Conservation (phyloP, 2,797 vertebrate species). For the Hippoglossus hippoglossus region DNA sequence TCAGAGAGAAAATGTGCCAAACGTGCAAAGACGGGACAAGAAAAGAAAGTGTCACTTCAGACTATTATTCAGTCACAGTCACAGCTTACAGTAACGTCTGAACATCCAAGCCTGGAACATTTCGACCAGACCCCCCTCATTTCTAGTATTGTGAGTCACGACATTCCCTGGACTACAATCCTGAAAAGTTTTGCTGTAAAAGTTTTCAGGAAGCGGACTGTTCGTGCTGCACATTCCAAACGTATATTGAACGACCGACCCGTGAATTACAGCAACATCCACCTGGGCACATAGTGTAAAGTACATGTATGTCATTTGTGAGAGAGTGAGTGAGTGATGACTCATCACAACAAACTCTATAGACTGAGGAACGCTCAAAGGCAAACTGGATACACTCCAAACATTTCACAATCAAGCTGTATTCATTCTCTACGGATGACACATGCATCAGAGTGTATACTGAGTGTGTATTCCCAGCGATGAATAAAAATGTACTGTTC, state of each 20-base stretch:
- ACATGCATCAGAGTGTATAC: slow-evolving; percentile 15
- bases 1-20: slow-evolving; percentile 59
- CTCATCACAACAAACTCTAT: slow-evolving; percentile 40
- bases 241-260: neutral
- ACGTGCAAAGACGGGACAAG: slow-evolving; percentile 65
- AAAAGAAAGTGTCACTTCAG: slow-evolving; percentile 75
- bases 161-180: slow-evolving; percentile 40
- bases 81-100: slow-evolving; percentile 69
- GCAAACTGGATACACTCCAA: slow-evolving; percentile 43
- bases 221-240: neutral
- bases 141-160: slow-evolving; percentile 58
- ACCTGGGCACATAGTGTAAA: slow-evolving; percentile 1
- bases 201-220: slow-evolving; percentile 27
- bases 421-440: slow-evolving; percentile 33
- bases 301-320: slow-evolving; percentile 10
- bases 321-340: slow-evolving; percentile 37
- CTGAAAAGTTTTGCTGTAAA: slow-evolving; percentile 39
- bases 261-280: slow-evolving; percentile 17
- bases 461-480: neutral
- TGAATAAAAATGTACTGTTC: slow-evolving; percentile 28
- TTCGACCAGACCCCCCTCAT: slow-evolving; percentile 37
- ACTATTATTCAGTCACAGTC: slow-evolving; percentile 71
- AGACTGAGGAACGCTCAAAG: slow-evolving; percentile 19
- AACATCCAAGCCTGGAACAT: slow-evolving; percentile 63
- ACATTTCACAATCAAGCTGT: slow-evolving; percentile 54